A percentile compares a stretch with the other conserved stretches of the same genome.
phyloP scores from a whole-genome alignment of 2,113 vertebrate species.

The Bos javanicus region DNA sequence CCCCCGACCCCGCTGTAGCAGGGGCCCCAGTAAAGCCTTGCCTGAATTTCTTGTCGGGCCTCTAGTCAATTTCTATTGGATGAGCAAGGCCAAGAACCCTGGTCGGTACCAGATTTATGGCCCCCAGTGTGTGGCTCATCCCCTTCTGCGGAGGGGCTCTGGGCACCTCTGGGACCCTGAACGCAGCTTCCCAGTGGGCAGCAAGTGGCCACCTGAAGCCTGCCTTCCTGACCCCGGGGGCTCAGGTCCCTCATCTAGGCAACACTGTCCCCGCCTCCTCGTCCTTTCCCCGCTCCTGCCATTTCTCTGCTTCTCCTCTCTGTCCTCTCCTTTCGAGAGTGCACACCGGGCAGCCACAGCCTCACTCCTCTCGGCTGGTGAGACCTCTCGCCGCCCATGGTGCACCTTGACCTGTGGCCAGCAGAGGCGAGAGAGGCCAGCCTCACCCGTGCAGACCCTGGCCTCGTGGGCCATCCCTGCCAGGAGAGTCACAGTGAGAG shows the following conservation, averaged over 20 bases:
- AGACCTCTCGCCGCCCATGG: neutral
- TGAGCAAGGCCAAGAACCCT: neutral
- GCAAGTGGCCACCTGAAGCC: neutral
- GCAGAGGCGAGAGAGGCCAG: neutral
- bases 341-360: neutral
- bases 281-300: neutral
- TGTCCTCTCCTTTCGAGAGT: neutral
- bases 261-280: neutral
- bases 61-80: neutral
- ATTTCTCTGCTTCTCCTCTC: neutral
- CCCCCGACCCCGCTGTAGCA: neutral
- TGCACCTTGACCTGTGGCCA: rapidly evolving
- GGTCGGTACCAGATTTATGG: neutral
- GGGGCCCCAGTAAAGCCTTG: neutral
- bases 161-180: neutral
- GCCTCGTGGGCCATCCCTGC: neutral
- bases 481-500: neutral
- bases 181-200: neutral
- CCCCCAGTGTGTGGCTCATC: neutral
- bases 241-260: neutral
- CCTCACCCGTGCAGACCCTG: neutral
- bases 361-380: neutral
- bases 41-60: neutral
- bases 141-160: neutral
- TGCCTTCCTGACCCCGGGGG: neutral